These are phyloP conservation scores for Spisula subtruncata DNA, from an alignment of 2,888 invertebrate genomes.

Conservation along the genomic window DNA sequence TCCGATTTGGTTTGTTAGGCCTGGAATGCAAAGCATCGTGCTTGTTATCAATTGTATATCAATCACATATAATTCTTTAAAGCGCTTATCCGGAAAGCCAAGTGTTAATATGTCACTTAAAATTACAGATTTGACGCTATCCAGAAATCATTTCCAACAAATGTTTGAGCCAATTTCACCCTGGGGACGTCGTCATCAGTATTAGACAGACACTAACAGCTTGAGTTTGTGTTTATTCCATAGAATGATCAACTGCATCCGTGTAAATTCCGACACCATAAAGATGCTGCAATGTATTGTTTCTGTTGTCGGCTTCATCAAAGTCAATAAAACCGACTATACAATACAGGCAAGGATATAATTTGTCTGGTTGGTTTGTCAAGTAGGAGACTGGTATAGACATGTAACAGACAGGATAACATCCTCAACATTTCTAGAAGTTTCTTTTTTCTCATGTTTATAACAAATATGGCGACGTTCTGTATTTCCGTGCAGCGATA, in stretches of 20 bases:
- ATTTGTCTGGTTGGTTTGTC: conserved; percentile 31
- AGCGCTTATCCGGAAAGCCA: neutral
- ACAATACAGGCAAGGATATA: conserved; percentile 10
- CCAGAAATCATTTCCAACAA: conserved; percentile 26
- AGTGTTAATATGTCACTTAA: conserved; percentile 25
- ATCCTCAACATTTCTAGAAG: neutral
- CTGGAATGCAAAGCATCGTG: neutral
- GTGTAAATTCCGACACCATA: conserved; percentile 41
- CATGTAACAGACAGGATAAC: neutral
- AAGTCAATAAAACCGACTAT: conserved; percentile 45
- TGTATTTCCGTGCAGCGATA: no score
- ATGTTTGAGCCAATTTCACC: conserved; percentile 36
- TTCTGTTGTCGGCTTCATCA: conserved; percentile 44
- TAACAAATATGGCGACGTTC: neutral
- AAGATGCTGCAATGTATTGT: conserved; percentile 54
- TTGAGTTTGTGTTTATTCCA: conserved; percentile 46
- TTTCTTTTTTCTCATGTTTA: neutral
- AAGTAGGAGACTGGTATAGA: neutral
- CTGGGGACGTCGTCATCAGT: conserved; percentile 33
- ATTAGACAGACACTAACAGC: conserved; percentile 45
- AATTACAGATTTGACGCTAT: conserved; percentile 4
- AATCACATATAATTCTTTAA: conserved; percentile 6
- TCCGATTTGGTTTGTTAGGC: neutral
- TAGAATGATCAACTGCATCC: conserved; percentile 36
- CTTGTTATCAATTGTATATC: conserved; percentile 15